phyloP scores from a whole-genome alignment of 2,113 vertebrate species.

The Takifugu bimaculatus region DNA sequence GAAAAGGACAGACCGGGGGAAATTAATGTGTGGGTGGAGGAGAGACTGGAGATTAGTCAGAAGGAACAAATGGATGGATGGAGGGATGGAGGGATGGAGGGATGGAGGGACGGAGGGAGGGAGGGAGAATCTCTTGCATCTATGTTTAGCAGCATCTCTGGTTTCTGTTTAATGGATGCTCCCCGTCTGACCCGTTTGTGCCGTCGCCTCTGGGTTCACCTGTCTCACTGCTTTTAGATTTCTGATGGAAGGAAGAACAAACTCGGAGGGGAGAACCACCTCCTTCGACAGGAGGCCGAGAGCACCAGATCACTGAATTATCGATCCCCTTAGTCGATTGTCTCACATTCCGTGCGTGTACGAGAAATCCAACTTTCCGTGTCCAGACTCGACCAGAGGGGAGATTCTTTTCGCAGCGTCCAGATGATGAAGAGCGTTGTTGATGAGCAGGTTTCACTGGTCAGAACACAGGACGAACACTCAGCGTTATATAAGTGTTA shows the following conservation, averaged over 20 bases:
- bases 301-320: too few species aligned
- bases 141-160: slow-evolving; percentile 24
- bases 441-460: too few species aligned
- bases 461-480: too few species aligned
- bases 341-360: too few species aligned
- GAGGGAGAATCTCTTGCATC: slow-evolving; percentile 17
- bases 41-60: background rate
- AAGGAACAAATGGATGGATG: background rate
- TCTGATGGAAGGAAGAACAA: background rate
- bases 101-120: slow-evolving; percentile 22
- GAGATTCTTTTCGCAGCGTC: too few species aligned
- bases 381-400: too few species aligned
- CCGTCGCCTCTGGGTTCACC: slow-evolving; percentile 5
- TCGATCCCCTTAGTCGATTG: too few species aligned
- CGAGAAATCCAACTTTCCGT: too few species aligned
- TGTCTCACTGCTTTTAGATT: slow-evolving; percentile 8
- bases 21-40: background rate
- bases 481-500: too few species aligned
- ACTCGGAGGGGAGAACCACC: too few species aligned
- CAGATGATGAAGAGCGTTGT: too few species aligned
- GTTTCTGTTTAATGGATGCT: slow-evolving; percentile 13
- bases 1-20: background rate
- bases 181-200: slow-evolving; percentile 16
- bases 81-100: slow-evolving; percentile 2
- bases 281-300: too few species aligned